phyloP scores from a whole-genome alignment of 2,888 invertebrate genomes.

The Meiosimyza decipiens region DNA sequence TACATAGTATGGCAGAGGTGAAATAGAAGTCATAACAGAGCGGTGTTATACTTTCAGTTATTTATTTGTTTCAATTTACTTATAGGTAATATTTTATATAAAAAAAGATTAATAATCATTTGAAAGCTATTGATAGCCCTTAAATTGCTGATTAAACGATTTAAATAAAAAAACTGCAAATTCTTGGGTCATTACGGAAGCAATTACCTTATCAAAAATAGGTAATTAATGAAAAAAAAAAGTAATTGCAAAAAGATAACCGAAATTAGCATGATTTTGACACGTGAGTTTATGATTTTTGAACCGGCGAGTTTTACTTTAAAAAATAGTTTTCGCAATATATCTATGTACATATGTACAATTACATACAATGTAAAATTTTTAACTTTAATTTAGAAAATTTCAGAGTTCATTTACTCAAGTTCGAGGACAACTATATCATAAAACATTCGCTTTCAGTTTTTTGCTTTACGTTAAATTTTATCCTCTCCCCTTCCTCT shows the following conservation, averaged over 20 bases:
- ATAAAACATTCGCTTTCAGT: neutral
- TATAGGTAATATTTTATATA: too few species aligned
- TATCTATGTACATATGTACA: neutral
- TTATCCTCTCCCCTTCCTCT: neutral
- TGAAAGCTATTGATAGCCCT: too few species aligned
- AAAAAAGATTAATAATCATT: too few species aligned
- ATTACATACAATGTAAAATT: neutral
- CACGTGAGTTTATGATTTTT: neutral
- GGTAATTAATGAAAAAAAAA: too few species aligned
- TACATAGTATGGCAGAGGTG: slow-evolving; percentile 41
- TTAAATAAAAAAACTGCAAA: too few species aligned
- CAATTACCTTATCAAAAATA: too few species aligned
- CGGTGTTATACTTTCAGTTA: neutral
- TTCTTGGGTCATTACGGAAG: too few species aligned
- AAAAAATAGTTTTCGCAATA: neutral
- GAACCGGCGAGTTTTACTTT: neutral
- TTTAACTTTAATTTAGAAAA: neutral
- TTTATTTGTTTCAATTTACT: neutral
- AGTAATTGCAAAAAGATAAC: too few species aligned
- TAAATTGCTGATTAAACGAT: too few species aligned
- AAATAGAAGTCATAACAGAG: slow-evolving; percentile 46
- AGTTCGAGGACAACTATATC: slow-evolving; percentile 37
- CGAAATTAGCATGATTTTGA: too few species aligned
- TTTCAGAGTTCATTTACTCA: slow-evolving; percentile 26
- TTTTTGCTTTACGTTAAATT: neutral